Base-by-base conservation (phyloP, 2,797 vertebrate species). In the Synanceia verrucosa region DNA sequence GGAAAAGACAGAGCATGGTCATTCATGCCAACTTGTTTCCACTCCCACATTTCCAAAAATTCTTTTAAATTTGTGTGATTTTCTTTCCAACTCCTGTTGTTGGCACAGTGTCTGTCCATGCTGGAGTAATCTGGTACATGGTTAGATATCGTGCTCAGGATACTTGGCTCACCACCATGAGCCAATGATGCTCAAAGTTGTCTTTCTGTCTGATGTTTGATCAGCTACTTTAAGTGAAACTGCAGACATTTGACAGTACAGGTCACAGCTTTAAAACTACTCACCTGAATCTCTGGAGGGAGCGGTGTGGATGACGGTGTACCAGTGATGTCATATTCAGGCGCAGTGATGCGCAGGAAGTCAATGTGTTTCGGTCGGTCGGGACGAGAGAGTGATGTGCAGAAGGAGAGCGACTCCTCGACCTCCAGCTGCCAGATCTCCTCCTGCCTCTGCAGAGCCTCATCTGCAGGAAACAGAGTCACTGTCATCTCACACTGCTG, bases 341-440 rank as follows among this genome's bases (percentile, higher is more conserved):
- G 76, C 9, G 90, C 81, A 2, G 86, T 87, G 89, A 93, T 86
- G 59, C 74, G 66, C 37, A 91, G 59, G 70, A 92, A 90, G 87
- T 92, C 89, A 1, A 86, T 44, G 24, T 83, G 89, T 82, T 83
- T 83, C 0, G 86, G 91, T 73, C 89, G 84, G 48, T 82, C 87
- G 6, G 88, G 86, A 44, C 83, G 70, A 50, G 82, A 89, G n/a
- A 89, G 73, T 4, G 78, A 81, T 47, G 52, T 84, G 71, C 77
- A 88, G 65, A 59, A 65, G 31, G 85, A 82, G n/a, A 91, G 78
- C 31, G 85, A 83, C 41, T 90, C 88, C 60, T 89, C 92, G 2
- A 89, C 82, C 59, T 92, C 92, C 83, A 76, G 80, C 78, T 90
- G 87, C 89, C 87, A 92, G 73, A 83, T 79, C 71, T 87, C 60